Evolutionary conservation across 2,113 vertebrate species (phyloP).

Genomic region (Syrmaticus mikado): DNA sequence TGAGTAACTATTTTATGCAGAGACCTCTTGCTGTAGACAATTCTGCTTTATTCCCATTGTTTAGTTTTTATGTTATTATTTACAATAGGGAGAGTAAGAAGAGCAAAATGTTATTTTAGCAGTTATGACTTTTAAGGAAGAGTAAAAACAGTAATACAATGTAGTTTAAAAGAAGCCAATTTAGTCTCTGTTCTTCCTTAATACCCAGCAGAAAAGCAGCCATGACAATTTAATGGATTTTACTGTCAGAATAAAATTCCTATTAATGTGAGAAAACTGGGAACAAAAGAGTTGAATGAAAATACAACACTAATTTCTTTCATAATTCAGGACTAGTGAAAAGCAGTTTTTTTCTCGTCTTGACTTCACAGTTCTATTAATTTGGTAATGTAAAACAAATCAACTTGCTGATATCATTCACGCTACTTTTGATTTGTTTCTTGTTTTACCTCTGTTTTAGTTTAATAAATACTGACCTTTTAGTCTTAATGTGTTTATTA

Average conservation of each 20-base stretch:
- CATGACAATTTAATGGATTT: background rate
- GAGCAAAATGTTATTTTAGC: conserved; percentile 12
- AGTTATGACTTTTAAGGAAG: conserved; percentile 2
- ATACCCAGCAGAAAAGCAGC: background rate
- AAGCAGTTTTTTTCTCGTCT: background rate
- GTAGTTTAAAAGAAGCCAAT: background rate
- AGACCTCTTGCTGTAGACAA: conserved; percentile 39
- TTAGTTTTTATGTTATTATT: conserved; percentile 37
- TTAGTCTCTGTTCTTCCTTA: background rate
- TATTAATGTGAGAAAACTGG: background rate
- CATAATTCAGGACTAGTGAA: background rate
- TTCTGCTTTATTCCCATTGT: conserved; percentile 18
- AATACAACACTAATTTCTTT: background rate
- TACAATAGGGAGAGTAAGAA: conserved; percentile 13
- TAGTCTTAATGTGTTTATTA: conserved; percentile 24
- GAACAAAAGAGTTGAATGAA: background rate
- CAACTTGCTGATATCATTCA: background rate
- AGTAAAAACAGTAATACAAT: background rate
- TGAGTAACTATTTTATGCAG: conserved; percentile 7
- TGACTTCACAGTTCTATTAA: background rate
- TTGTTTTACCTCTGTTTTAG: background rate
- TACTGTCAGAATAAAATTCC: background rate
- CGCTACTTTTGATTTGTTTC: conserved; percentile 1
- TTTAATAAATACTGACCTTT: conserved; percentile 26
- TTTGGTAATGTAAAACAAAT: conserved; percentile 35